Base-by-base conservation (phyloP, 2,888 invertebrate species). In the Monopis laevigella region DNA sequence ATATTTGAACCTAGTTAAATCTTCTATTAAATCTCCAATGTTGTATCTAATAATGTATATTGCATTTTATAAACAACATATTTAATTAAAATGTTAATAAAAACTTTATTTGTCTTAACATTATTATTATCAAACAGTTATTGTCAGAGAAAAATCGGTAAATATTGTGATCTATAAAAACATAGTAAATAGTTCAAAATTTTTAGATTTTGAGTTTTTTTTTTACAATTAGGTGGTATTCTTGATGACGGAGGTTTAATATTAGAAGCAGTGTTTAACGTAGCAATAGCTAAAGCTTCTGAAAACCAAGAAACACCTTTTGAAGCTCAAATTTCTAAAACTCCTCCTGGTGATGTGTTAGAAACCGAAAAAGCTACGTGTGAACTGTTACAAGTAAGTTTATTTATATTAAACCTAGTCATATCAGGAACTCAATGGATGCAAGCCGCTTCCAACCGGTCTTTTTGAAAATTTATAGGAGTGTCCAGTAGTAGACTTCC, bases 161-260 rank as follows among this genome's bases (percentile, higher is more conserved):
- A 43, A 24, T n/a, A 32, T 29, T 29, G n/a, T 29, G 12, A 29
- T 3, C 10, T 2, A 30, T 30, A 30, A 12, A 30, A 30, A 30
- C 13, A 30, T 8, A 11, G 7, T 29, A 11, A 29, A 29, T 29
- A 11, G n/a, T 29, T 10, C 12, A 11, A n/a, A 29, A 11, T 7
- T 29, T 10, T 11, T n/a, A 29, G 5, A n/a, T 29, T 10, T 29
- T 29, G 24, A n/a, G n/a, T n/a, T n/a, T n/a, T n/a, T n/a, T n/a
- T n/a, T n/a, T n/a, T 24, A 24, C 6, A 7, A 24, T n/a, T 3
- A 88, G 88, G 86, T 48, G 86, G 85, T n/a, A 74, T 88, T 46
- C 83, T 86, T 51, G 83, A 85, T 46, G 72, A 83, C 45, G 82
- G 83, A 34, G 71, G 77, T 38, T 71, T 77, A 45, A 67, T 84